These are phyloP conservation scores for Drosophila mayri DNA, from an alignment of 1,140 invertebrate species.

Conservation along the genomic window DNA sequence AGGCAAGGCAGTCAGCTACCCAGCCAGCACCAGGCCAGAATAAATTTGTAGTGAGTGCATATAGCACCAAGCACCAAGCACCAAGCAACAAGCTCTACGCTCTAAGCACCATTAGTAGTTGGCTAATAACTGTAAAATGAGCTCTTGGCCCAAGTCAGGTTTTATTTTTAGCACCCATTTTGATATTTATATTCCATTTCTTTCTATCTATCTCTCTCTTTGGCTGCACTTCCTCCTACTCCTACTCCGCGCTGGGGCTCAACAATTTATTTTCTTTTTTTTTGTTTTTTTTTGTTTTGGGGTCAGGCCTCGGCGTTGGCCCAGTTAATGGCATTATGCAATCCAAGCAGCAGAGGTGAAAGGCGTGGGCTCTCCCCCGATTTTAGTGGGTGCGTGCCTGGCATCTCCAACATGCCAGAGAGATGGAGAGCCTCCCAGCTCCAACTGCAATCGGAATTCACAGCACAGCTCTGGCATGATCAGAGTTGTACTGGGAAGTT, in stretches of 20 bases:
- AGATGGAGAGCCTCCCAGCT: slow-evolving; percentile 3
- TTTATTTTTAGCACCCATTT: slow-evolving; percentile 42
- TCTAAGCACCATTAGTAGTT: slow-evolving; percentile 25
- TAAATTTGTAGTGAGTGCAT: slow-evolving; percentile 66
- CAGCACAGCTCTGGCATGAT: background rate
- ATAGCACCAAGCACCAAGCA: background rate
- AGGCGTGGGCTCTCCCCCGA: slow-evolving; percentile 35
- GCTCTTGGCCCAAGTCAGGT: slow-evolving; percentile 20
- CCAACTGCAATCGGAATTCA: slow-evolving; percentile 50
- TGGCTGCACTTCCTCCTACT: slow-evolving; percentile 1
- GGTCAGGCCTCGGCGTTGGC: slow-evolving; percentile 19
- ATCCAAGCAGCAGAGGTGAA: slow-evolving; percentile 48
- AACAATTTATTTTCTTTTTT: background rate
- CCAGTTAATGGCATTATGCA: slow-evolving; percentile 49
- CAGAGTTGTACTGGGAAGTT: slow-evolving; percentile 9
- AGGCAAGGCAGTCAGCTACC: background rate
- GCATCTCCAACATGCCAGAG: slow-evolving; percentile 44
- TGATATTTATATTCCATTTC: slow-evolving; percentile 9
- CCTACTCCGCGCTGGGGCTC: background rate
- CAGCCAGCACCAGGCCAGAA: slow-evolving; percentile 57
- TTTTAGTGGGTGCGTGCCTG: slow-evolving; percentile 59
- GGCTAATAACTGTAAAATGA: slow-evolving; percentile 76
- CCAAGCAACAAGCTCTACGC: slow-evolving; percentile 2
- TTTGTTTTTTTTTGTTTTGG: slow-evolving; percentile 17
- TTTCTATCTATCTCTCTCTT: background rate